Base-by-base conservation (phyloP, 2,888 invertebrate genomes). In the Erebia epiphron region DNA sequence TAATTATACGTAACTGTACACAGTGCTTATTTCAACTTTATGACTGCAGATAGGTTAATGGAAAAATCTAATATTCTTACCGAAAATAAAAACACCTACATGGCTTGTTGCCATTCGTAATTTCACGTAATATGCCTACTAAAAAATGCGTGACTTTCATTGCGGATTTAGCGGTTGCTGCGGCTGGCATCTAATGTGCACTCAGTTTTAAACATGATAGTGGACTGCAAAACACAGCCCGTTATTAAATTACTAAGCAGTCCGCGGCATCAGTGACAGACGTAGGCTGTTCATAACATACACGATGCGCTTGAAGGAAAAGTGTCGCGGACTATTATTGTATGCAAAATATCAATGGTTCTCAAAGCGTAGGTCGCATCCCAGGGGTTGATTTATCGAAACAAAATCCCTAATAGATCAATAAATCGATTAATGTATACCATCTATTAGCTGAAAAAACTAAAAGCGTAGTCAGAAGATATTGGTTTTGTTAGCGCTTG, bases 201-300 rank as follows among this genome's bases (percentile, higher is more conserved):
- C 10, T 18, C 16, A 54, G 54, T 9, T 10, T 54, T 88, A 88
- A 84, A 86, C 80, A 82, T 82, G 79, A 87, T 83, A 67, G 81
- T 80, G 81, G 81, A 81, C 81, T 82, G 82, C 83, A 81, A 86
- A 86, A 86, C 83, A 80, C 79, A 79, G 73, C 80, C 83, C 82
- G 85, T 84, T 86, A 86, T 86, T 90, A 86, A 89, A 89, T 87
- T 87, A 89, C 87, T 85, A 87, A 86, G 79, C 79, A 80, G 82
- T 78, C 79, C 78, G 79, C 79, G 79, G 78, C 72, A 54, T 11
- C 62, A 77, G 75, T 78, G 75, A 77, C 75, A 78, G 75, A 77
- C 72, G 67, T 71, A 62, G 65, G 56, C 56, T 65, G 67, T 68
- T 63, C 46, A 52, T 41, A 41, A 43, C n/a, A 16, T 50, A 50